Evolutionary conservation across 2,113 vertebrate species (phyloP), one percentile per base, ranked within the genome.

Genomic region (Glaucidium brasilianum): DNA sequence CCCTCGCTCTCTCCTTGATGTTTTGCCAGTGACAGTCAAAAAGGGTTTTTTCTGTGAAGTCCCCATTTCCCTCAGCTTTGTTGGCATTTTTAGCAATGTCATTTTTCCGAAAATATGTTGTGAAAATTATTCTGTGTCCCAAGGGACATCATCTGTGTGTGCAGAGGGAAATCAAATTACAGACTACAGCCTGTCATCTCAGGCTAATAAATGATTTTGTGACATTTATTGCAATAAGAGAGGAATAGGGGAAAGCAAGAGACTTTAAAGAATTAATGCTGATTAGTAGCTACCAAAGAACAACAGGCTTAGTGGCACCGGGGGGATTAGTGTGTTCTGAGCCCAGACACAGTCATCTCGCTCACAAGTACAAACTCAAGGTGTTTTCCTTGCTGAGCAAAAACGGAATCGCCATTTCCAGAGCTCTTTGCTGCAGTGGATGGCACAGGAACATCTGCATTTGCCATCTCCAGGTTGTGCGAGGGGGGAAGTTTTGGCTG

Each of bases 201-300:
- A 52, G 82, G 68, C 49, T 80, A 96, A 89, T 81, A 89, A 89
- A 88, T 58, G 74, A 86, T 85, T 91, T 74, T 94, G 85, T 95
- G 95, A 81, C 93, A 67, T 94, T 92, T 96, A 87, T 84, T 92
- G 85, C 49, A 96, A 83, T 88, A 77, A 39, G 34, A 59, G 45
- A 89, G 67, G 39, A 67, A 63, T 14, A 19, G 32, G 52, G 32
- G 47, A 49, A 56, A 68, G 76, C 58, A 45, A 71, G 76, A 82
- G 85, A 41, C 62, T 79, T 92, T 55, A 58, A 84, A 91, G 92
- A 92, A 96, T 93, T 82, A 94, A 73, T 56, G 59, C 79, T 92
- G 85, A 95, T 96, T 80, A 90, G 66, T 74, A 84, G 71, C 79
- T 86, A 81, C 59, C 55, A 53, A 85, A 86, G 92, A 94, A 66